These are phyloP conservation scores for Cinara cedri DNA, from an alignment of 2,888 invertebrate species.

Conservation along the genomic window DNA sequence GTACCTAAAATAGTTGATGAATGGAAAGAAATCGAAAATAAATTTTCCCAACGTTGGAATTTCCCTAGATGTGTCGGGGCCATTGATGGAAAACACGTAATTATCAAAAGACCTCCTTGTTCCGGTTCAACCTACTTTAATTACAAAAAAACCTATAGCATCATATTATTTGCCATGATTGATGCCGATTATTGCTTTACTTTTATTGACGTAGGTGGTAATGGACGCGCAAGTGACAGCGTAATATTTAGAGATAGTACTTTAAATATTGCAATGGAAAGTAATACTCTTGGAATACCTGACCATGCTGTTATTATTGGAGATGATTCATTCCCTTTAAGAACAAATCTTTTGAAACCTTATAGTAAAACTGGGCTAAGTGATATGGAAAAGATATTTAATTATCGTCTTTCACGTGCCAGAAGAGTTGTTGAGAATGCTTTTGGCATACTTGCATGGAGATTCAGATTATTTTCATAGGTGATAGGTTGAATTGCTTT, in stretches of 20 bases:
- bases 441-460: constrained; percentile 38
- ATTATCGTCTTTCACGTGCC: constrained; percentile 35
- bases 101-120: too few relatives aligned
- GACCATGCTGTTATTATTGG: constrained; percentile 33
- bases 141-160: too few relatives aligned
- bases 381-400: constrained; percentile 23
- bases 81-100: background rate
- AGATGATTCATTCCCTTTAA: constrained; percentile 23
- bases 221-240: too few relatives aligned
- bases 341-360: constrained; percentile 30
- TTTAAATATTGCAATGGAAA: constrained; percentile 13
- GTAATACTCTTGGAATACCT: constrained; percentile 19
- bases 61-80: background rate
- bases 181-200: too few relatives aligned
- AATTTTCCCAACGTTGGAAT: constrained; percentile 1
- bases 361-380: constrained; percentile 8
- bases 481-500: background rate
- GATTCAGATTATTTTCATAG: constrained; percentile 15
- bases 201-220: too few relatives aligned
- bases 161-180: too few relatives aligned
- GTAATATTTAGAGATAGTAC: constrained; percentile 6
- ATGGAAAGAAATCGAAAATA: background rate
- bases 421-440: constrained; percentile 32
- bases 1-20: background rate
- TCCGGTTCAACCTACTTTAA: too few relatives aligned